phyloP scores from a whole-genome alignment of 2,888 invertebrate genomes.

The Aspidapion aeneum region DNA sequence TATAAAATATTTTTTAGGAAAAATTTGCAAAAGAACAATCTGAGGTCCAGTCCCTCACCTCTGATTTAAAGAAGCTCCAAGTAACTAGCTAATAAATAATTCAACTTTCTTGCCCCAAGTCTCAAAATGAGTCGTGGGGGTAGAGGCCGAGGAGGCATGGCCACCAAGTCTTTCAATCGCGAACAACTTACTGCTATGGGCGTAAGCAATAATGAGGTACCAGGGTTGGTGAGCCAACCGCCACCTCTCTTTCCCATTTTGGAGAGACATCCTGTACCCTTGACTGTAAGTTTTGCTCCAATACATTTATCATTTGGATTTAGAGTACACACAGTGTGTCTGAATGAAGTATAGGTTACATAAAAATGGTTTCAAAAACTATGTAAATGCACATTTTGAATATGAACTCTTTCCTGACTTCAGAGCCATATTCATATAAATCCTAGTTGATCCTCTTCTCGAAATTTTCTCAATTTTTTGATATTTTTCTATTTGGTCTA shows the following conservation, averaged over 20 bases:
- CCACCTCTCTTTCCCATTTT: constrained; percentile 44
- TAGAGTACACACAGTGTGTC: background rate
- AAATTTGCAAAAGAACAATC: constrained; percentile 40
- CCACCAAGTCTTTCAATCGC: constrained; percentile 49
- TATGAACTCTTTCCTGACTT: too few species aligned
- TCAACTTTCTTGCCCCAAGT: background rate
- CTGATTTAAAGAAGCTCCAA: constrained; percentile 42
- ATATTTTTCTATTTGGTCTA: too few species aligned
- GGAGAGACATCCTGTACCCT: constrained; percentile 42
- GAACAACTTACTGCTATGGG: constrained; percentile 59
- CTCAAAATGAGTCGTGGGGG: constrained; percentile 49
- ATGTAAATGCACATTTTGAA: background rate
- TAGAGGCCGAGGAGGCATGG: constrained; percentile 46
- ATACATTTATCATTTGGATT: too few species aligned
- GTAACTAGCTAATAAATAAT: constrained; percentile 35
- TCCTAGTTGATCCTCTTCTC: too few species aligned
- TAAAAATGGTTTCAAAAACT: too few species aligned
- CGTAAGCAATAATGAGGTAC: constrained; percentile 52
- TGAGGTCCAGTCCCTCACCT: constrained; percentile 40
- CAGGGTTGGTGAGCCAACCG: constrained; percentile 44
- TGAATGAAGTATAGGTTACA: too few species aligned
- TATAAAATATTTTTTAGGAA: constrained; percentile 41
- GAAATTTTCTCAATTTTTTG: too few species aligned
- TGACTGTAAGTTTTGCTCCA: constrained; percentile 36
- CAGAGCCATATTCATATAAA: too few species aligned